Evolutionary conservation across 2,888 invertebrate species (phyloP).

Genomic region (Ormia ochracea): DNA sequence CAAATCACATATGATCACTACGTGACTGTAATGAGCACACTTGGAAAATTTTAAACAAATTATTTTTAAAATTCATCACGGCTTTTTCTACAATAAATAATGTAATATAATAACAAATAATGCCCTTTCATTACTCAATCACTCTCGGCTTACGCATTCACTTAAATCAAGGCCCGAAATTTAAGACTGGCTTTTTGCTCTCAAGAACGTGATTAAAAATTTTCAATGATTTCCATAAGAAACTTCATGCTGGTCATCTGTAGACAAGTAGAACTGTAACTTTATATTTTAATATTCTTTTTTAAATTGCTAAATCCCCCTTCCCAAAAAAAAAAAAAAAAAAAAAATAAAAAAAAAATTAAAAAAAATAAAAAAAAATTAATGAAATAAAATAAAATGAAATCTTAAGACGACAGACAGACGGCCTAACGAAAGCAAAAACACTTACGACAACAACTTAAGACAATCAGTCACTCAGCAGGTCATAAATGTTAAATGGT

Average conservation of each 20-base stretch:
- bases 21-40: too few relatives aligned
- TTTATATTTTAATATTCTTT: not conserved
- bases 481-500: conserved; percentile 64
- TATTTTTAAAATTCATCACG: too few relatives aligned
- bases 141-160: too few relatives aligned
- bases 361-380: not conserved
- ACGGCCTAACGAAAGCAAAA: conserved; percentile 12
- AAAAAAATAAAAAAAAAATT: not conserved
- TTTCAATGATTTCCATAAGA: not conserved
- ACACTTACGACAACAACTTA: conserved; percentile 64
- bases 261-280: conserved; percentile 22
- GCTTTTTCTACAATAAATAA: too few relatives aligned
- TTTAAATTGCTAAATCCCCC: not conserved
- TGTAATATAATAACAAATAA: too few relatives aligned
- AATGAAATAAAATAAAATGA: not conserved
- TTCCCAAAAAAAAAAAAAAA: not conserved
- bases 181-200: not conserved
- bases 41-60: too few relatives aligned
- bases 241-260: conserved; percentile 9
- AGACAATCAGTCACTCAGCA: conserved; percentile 74
- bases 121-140: too few relatives aligned
- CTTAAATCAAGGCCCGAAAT: too few relatives aligned
- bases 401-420: conserved; percentile 26
- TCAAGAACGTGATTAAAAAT: not conserved
- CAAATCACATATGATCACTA: too few relatives aligned